Evolutionary conservation across 1,140 invertebrate genomes (phyloP), one percentile per base, ranked within the genome.

Genomic region (Diuraphis noxia): DNA sequence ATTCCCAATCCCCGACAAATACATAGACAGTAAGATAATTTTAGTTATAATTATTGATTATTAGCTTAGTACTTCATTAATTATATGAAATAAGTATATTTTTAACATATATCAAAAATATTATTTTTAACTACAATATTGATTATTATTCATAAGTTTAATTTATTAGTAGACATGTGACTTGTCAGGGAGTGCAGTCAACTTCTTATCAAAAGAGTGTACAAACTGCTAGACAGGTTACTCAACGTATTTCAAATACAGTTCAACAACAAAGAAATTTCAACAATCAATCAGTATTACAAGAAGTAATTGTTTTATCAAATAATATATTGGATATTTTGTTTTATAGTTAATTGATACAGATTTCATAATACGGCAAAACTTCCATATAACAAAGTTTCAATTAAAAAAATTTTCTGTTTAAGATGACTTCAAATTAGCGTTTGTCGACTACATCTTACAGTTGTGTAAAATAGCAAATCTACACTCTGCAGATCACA

Each of bases 211-310:
- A 88, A 63, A 88, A 23, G 25, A 88, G 49, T 87, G 30, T 46
- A 38, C 84, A 86, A 52, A 88, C 86, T 4, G 86, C n/a, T 5
- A 88, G 36, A 88, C 49, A 63, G 6, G 1, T 63, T 3, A 88
- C 49, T 52, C 85, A 52, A 56, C 49, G 36, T 88, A 13, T 40
- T 63, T 30, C 17, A 13, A 88, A 88, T 38, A 25, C 38, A n/a
- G 25, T 88, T 63, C 49, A 63, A 63, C 86, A 88, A 40, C 49
- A 88, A 40, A 56, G 52, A 63, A 40, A 63, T 88, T 25, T 88
- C 2, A 88, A 88, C 40, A 56, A 63, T 40, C 86, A 63, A 88
- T 88, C 86, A 23, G 43, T 86, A 52, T 13, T 86, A 49, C 46
- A 36, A 52, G 46, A 86, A 49, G 85, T 86, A 36, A 86, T 10